A percentile compares a stretch with the other conserved stretches of the same genome.
Conservation (phyloP, 2,113 vertebrate species). For the Talpa occidentalis region DNA sequence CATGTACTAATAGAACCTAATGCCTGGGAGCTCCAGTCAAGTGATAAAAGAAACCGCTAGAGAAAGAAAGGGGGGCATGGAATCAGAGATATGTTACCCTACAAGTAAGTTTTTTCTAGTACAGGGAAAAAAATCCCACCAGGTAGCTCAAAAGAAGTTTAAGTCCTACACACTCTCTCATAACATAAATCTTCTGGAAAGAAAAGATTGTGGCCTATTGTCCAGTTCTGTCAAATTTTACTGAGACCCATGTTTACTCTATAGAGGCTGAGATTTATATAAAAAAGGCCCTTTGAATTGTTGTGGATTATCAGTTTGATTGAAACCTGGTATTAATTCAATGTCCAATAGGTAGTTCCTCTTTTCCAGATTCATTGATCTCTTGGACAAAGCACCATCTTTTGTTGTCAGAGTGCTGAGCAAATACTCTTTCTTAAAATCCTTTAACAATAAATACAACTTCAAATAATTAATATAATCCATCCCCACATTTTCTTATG, state of each 20-base stretch:
- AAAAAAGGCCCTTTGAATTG: background rate
- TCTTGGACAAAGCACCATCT: background rate
- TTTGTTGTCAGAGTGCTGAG: background rate
- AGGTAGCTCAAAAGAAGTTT: background rate
- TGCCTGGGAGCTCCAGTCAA: background rate
- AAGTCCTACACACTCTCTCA: too few relatives aligned
- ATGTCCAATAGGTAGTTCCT: background rate
- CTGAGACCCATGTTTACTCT: background rate
- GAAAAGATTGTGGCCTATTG: background rate
- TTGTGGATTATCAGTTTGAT: background rate
- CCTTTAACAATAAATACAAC: background rate
- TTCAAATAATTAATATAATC: constrained; percentile 4
- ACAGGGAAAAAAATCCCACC: background rate
- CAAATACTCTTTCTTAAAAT: background rate
- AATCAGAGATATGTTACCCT: background rate
- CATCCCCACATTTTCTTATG: background rate
- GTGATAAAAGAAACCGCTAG: background rate
- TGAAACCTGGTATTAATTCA: background rate
- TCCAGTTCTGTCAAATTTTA: background rate
- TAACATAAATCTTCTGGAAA: background rate
- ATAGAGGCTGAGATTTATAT: background rate
- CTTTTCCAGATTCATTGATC: background rate
- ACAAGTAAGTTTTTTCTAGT: background rate
- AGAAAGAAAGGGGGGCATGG: background rate
- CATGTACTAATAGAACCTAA: background rate